Conservation (phyloP, 1,140 invertebrate genomes). For the Hycleus phaleratus region DNA sequence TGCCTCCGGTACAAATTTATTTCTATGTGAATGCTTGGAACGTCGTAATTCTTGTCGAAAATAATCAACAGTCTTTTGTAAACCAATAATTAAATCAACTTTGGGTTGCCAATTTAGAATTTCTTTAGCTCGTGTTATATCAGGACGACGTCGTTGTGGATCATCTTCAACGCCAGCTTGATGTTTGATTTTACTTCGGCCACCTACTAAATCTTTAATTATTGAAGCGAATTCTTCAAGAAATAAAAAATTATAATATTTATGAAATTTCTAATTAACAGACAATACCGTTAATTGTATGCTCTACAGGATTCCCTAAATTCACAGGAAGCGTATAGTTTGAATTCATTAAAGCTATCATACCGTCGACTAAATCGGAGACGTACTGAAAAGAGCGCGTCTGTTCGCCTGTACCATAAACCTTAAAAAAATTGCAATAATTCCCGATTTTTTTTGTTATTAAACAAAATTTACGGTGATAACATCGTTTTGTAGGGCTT, state of each 20-base stretch:
- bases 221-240: conserved; percentile 84
- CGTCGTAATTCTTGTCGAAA: conserved; percentile 80
- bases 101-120: conserved; percentile 92
- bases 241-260: too few relatives aligned
- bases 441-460: not conserved
- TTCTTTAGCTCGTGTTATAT: conserved; percentile 82
- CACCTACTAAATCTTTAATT: conserved; percentile 81
- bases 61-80: conserved; percentile 85
- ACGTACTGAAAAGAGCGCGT: conserved; percentile 98
- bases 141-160: conserved; percentile 86
- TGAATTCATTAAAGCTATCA: conserved; percentile 87
- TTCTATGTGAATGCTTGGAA: conserved; percentile 40
- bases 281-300: conserved; percentile 78
- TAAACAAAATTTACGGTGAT: conserved; percentile 64
- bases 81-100: conserved; percentile 71
- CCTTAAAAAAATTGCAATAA: conserved; percentile 45
- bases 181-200: conserved; percentile 75
- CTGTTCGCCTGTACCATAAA: conserved; percentile 94
- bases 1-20: conserved; percentile 2
- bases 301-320: conserved; percentile 96
- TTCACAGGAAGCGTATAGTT: conserved; percentile 93
- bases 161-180: conserved; percentile 87
- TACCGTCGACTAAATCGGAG: conserved; percentile 91
- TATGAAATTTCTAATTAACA: too few relatives aligned
- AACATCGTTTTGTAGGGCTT: conserved; percentile 88